phyloP scores from a whole-genome alignment of 2,888 invertebrate genomes.

The Adelognathus sp. region DNA sequence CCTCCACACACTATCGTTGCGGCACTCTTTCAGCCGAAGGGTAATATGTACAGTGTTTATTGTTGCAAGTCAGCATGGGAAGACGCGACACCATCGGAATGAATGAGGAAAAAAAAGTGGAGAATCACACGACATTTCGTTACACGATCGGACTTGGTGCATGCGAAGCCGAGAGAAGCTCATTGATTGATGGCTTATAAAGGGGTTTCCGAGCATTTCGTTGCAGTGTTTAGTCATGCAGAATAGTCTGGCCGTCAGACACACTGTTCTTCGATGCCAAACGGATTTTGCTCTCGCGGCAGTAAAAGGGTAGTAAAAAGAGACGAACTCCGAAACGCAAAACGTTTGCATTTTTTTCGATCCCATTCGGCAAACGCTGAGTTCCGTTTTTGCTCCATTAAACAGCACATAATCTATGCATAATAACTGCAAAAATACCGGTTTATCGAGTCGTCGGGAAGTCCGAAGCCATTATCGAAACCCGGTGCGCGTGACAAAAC shows the following conservation, averaged over 20 bases:
- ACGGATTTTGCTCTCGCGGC: not conserved
- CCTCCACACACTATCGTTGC: conserved; percentile 39
- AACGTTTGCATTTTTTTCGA: not conserved
- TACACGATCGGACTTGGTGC: conserved; percentile 66
- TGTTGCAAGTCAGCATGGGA: conserved; percentile 78
- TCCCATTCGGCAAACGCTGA: conserved; percentile 11
- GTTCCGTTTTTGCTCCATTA: conserved; percentile 33
- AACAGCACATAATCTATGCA: conserved; percentile 60
- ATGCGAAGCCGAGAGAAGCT: conserved; percentile 53
- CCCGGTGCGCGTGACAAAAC: conserved; percentile 12
- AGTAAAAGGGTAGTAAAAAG: conserved; percentile 39
- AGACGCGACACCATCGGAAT: conserved; percentile 60
- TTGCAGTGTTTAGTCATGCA: conserved; percentile 75
- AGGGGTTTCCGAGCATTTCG: conserved; percentile 72
- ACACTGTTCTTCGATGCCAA: not conserved
- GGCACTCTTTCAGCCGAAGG: conserved; percentile 54
- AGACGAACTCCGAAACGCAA: not conserved
- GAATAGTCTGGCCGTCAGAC: conserved; percentile 62
- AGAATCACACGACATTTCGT: conserved; percentile 57
- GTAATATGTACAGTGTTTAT: conserved; percentile 66
- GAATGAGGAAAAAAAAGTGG: conserved; percentile 40
- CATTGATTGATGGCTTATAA: conserved; percentile 79
- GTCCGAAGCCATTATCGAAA: not conserved
- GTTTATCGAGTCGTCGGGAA: conserved; percentile 21
- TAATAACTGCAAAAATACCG: conserved; percentile 61